These are phyloP conservation scores for Onychomys arenicola DNA, from an alignment of 2,797 vertebrate species.

Conservation along the genomic window DNA sequence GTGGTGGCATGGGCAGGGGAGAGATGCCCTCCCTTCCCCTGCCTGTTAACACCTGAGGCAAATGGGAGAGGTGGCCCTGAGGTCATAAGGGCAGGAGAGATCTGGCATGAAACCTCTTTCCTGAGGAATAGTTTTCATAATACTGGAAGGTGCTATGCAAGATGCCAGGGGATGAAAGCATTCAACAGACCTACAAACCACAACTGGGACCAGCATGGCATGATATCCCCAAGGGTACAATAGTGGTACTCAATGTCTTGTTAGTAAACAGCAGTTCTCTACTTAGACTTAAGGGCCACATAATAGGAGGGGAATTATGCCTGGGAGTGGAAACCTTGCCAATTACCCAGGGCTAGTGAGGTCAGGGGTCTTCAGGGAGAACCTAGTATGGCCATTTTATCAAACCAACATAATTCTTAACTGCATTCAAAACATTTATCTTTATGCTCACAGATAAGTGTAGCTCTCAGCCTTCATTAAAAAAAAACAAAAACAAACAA, in stretches of 20 bases:
- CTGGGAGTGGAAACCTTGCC: not conserved
- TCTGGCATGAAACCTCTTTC: not conserved
- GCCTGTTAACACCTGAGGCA: not conserved
- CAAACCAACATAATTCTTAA: not conserved
- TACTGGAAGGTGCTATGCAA: too few relatives aligned
- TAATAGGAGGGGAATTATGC: not conserved
- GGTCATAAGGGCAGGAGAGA: not conserved
- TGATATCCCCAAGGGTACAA: too few relatives aligned
- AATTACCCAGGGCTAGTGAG: too few relatives aligned
- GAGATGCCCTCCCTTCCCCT: not conserved
- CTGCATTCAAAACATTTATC: not conserved
- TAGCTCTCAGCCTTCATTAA: not conserved
- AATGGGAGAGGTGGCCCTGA: not conserved
- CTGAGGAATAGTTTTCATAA: not conserved
- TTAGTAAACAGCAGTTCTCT: not conserved
- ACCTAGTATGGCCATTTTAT: not conserved
- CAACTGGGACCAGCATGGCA: not conserved
- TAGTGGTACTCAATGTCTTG: not conserved
- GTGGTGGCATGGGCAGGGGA: not conserved
- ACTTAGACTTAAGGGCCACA: not conserved
- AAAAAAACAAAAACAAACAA: not conserved
- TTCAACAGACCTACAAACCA: not conserved
- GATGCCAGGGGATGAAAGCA: not conserved
- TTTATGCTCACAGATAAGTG: not conserved
- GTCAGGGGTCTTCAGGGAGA: not conserved